Percentiles rank a stretch among this genome's conserved stretches.
phyloP scores from a whole-genome alignment of 2,113 vertebrate species.

The Daubentonia madagascariensis region DNA sequence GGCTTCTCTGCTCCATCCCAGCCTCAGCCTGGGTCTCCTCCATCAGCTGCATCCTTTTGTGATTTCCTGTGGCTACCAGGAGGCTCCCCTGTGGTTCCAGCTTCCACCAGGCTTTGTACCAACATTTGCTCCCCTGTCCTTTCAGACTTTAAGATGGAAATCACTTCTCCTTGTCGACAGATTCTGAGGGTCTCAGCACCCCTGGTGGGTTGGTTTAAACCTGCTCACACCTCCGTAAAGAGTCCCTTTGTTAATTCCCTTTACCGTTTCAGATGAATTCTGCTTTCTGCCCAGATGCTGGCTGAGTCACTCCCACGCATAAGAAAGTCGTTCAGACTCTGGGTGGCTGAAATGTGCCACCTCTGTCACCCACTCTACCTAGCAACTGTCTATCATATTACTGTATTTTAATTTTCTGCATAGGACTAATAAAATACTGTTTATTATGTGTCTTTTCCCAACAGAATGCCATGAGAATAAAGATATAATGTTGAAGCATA shows the following conservation, averaged over 20 bases:
- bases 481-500: neutral
- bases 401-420: neutral
- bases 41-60: neutral
- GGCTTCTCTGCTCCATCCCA: neutral
- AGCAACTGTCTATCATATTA: accelerated
- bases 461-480: neutral
- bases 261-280: neutral
- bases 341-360: neutral
- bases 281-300: neutral
- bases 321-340: neutral
- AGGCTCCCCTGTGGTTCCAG: neutral
- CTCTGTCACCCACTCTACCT: too few species aligned
- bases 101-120: neutral
- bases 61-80: neutral
- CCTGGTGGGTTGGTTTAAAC: neutral
- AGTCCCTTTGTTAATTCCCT: neutral
- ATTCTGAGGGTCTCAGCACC: neutral
- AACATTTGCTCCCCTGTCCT: too few species aligned
- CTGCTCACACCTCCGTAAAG: neutral
- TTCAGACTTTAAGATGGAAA: neutral
- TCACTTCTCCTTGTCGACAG: neutral
- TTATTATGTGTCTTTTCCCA: neutral
- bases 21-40: neutral
- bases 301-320: neutral
- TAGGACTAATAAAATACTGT: neutral